phyloP scores from a whole-genome alignment of 2,113 vertebrate genomes.

The Notiomystis cincta region DNA sequence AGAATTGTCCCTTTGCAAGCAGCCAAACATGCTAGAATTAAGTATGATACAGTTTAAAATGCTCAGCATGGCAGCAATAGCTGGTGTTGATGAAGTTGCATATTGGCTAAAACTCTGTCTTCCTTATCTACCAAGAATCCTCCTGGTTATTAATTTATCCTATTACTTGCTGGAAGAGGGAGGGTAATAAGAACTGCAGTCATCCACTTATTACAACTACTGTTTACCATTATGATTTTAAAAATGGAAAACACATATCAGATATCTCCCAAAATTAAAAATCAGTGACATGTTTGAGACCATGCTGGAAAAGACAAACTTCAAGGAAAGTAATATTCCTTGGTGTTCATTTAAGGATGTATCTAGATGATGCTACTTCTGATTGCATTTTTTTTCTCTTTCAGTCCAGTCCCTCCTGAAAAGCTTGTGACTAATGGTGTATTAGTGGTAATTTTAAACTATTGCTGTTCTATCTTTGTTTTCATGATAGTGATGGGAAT shows the following conservation, averaged over 20 bases:
- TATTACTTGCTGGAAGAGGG: not conserved
- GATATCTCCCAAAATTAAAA: not conserved
- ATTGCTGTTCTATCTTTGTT: not conserved
- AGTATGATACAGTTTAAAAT: not conserved
- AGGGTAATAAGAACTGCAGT: not conserved
- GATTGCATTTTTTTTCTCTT: conserved; percentile 24
- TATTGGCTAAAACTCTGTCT: not conserved
- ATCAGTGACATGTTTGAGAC: not conserved
- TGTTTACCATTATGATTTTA: not conserved
- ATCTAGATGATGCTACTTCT: not conserved
- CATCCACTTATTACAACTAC: not conserved
- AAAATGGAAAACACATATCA: not conserved
- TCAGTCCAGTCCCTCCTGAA: conserved; percentile 68
- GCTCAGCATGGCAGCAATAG: not conserved
- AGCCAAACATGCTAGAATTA: not conserved
- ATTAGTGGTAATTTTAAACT: conserved; percentile 71
- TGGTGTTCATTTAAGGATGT: not conserved
- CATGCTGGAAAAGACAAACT: not conserved
- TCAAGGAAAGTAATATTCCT: not conserved
- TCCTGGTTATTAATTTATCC: not conserved
- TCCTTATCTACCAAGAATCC: not conserved
- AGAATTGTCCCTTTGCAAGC: not conserved
- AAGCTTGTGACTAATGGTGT: conserved; percentile 74
- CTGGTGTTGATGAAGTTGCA: not conserved
- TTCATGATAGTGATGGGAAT: not conserved